phyloP scores from a whole-genome alignment of 2,888 invertebrate species.

The Spodoptera littoralis region DNA sequence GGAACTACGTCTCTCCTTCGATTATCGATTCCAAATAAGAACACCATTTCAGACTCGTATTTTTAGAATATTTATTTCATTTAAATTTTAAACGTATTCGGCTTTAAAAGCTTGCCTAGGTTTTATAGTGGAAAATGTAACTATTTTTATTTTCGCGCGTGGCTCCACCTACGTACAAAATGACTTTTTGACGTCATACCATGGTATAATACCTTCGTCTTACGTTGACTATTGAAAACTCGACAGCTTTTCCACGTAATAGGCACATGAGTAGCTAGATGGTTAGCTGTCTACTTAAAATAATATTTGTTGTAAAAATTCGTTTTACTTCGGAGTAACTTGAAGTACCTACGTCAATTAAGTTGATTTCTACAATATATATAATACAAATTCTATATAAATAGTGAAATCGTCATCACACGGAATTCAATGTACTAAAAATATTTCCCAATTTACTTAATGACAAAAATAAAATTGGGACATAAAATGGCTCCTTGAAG shows the following conservation, averaged over 20 bases:
- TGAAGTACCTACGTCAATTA: too few relatives aligned
- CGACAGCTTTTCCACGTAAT: too few relatives aligned
- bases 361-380: too few relatives aligned
- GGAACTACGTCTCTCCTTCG: slow-evolving; percentile 39
- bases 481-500: slow-evolving; percentile 6
- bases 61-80: slow-evolving; percentile 23
- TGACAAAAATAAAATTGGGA: background rate
- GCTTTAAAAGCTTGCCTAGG: slow-evolving; percentile 1
- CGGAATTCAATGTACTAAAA: too few relatives aligned
- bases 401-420: too few relatives aligned
- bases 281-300: too few relatives aligned
- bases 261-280: too few relatives aligned
- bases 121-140: slow-evolving; percentile 5
- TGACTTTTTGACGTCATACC: background rate
- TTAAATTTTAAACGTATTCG: slow-evolving; percentile 1
- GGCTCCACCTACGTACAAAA: background rate
- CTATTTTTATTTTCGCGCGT: slow-evolving; percentile 1
- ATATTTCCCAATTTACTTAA: too few relatives aligned
- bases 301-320: too few relatives aligned
- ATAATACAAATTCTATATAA: too few relatives aligned
- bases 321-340: too few relatives aligned
- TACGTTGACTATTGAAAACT: too few relatives aligned
- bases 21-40: slow-evolving; percentile 35
- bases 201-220: background rate
- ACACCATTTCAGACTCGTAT: slow-evolving; percentile 28